phyloP scores from a whole-genome alignment of 2,888 invertebrate species.

The Agrochola lota region DNA sequence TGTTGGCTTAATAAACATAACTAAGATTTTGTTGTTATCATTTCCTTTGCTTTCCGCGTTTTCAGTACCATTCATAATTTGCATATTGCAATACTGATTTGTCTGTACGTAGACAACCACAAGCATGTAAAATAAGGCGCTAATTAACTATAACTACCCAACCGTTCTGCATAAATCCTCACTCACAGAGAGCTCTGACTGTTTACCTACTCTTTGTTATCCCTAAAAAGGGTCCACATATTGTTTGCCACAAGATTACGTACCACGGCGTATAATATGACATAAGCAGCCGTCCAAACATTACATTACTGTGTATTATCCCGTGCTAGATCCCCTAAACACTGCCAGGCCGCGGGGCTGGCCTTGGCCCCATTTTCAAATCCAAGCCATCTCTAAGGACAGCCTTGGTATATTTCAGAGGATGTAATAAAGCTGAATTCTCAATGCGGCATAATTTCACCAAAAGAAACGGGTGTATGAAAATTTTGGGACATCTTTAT shows the following conservation, averaged over 20 bases:
- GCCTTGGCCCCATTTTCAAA: slow-evolving; percentile 67
- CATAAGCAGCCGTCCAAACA: slow-evolving; percentile 41
- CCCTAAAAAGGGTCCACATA: slow-evolving; percentile 33
- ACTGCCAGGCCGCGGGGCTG: slow-evolving; percentile 44
- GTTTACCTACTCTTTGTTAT: slow-evolving; percentile 26
- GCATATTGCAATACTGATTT: not conserved
- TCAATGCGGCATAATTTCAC: slow-evolving; percentile 40
- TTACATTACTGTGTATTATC: slow-evolving; percentile 50
- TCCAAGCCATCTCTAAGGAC: slow-evolving; percentile 55
- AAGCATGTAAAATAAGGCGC: not conserved
- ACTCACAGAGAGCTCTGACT: slow-evolving; percentile 9
- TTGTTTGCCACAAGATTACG: slow-evolving; percentile 44
- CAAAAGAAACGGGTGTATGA: slow-evolving; percentile 19
- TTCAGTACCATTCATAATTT: not conserved
- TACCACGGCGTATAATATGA: slow-evolving; percentile 36
- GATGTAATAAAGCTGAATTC: slow-evolving; percentile 49
- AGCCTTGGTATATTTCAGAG: slow-evolving; percentile 40
- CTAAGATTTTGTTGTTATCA: not conserved
- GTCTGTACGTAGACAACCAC: not conserved
- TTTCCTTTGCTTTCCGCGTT: slow-evolving; percentile 8
- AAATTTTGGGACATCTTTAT: slow-evolving; percentile 22
- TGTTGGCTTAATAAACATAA: slow-evolving; percentile 15
- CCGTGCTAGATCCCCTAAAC: slow-evolving; percentile 55
- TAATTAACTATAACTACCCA: slow-evolving; percentile 10
- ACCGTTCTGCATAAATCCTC: slow-evolving; percentile 17